A percentile compares a stretch with the other conserved stretches of the same genome.
These are phyloP conservation scores for Epicampocera succincta DNA, from an alignment of 2,888 invertebrate species.

Conservation along the genomic window DNA sequence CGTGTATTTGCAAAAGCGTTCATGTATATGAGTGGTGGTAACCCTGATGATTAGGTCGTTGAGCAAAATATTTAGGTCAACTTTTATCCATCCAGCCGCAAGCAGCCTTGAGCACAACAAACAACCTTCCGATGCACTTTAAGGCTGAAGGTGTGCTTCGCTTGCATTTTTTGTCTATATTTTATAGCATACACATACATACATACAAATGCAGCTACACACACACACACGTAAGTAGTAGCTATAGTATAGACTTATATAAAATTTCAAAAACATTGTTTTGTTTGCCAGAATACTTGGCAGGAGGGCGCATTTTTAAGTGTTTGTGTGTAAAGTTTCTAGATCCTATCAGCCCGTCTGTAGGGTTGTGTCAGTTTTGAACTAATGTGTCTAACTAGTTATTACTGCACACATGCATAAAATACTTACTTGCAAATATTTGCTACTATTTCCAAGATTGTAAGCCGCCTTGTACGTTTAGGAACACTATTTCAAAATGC, in stretches of 20 bases:
- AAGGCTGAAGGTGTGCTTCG: slow-evolving; percentile 77
- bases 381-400: not conserved
- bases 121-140: slow-evolving; percentile 79
- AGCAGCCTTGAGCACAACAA: slow-evolving; percentile 80
- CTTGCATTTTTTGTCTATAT: slow-evolving; percentile 61
- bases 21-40: slow-evolving; percentile 66
- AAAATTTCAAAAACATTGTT: slow-evolving; percentile 5
- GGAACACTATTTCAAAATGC: slow-evolving; percentile 44
- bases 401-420: slow-evolving; percentile 24
- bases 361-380: slow-evolving; percentile 14
- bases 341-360: slow-evolving; percentile 43
- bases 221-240: too few relatives aligned
- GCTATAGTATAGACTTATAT: slow-evolving; percentile 16
- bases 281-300: not conserved
- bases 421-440: not conserved
- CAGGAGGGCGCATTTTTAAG: not conserved
- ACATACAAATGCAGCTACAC: slow-evolving; percentile 11
- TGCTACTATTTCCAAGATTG: slow-evolving; percentile 39
- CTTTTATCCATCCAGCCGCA: slow-evolving; percentile 80
- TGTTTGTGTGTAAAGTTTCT: slow-evolving; percentile 8
- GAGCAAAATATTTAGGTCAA: slow-evolving; percentile 82
- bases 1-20: not conserved
- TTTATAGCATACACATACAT: slow-evolving; percentile 31
- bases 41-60: slow-evolving; percentile 81
- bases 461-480: not conserved